Evolutionary conservation across 2,797 vertebrate species (phyloP).

Genomic region (Coracias cyanogaster): DNA sequence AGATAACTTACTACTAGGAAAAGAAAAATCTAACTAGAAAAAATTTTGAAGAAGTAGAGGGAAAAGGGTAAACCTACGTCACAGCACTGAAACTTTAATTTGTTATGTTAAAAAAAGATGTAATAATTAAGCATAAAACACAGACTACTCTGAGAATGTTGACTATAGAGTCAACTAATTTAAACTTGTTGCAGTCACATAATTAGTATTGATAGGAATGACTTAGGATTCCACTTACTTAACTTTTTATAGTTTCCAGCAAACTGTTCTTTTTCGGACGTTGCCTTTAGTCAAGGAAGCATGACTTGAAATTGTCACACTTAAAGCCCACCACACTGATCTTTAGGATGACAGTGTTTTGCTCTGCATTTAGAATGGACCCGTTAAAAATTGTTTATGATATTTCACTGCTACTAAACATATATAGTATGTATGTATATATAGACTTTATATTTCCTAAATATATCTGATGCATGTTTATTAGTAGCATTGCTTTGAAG

Average conservation of each 20-base stretch:
- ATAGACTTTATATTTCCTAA: neutral
- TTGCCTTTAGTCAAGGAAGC: neutral
- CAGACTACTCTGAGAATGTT: neutral
- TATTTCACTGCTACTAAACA: neutral
- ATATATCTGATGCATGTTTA: neutral
- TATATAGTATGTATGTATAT: neutral
- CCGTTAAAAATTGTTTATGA: neutral
- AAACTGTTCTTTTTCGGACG: neutral
- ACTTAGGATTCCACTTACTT: neutral
- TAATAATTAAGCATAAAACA: neutral
- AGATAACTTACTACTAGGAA: neutral
- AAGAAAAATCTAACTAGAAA: neutral
- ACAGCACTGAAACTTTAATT: conserved; percentile 16
- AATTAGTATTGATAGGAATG: conserved; percentile 17
- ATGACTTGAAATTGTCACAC: neutral
- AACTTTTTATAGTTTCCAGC: neutral
- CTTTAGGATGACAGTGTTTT: neutral
- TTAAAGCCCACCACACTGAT: neutral
- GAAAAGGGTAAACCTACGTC: neutral
- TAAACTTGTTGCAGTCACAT: neutral
- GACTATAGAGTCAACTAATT: conserved; percentile 1
- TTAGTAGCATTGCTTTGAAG: neutral
- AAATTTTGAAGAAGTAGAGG: neutral
- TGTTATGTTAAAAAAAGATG: conserved; percentile 31
- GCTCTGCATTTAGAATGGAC: neutral